Percentiles rank a stretch among this genome's conserved stretches.
Conservation (phyloP, 2,888 invertebrate genomes). For the Leucania comma region DNA sequence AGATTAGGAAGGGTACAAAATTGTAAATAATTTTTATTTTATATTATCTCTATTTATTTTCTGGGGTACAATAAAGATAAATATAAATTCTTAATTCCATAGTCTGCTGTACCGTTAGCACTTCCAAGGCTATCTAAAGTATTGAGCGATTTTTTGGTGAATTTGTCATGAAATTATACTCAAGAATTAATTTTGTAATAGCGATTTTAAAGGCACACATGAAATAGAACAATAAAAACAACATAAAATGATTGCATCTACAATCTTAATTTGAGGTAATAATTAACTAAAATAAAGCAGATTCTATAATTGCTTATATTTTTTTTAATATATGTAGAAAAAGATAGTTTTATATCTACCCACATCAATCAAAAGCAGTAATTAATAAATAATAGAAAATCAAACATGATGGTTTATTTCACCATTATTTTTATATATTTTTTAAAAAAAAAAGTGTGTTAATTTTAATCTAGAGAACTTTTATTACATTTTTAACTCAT, state of each 20-base stretch:
- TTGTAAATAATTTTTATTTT: background rate
- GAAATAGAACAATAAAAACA: constrained; percentile 1
- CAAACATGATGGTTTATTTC: too few species aligned
- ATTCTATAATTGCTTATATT: constrained; percentile 57
- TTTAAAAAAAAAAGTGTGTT: background rate
- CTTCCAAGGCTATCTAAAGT: background rate
- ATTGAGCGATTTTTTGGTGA: background rate
- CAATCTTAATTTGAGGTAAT: constrained; percentile 52
- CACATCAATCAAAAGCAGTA: constrained; percentile 3
- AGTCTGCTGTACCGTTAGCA: too few species aligned
- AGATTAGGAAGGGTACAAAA: background rate
- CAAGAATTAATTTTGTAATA: constrained; percentile 25
- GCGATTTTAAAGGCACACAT: background rate
- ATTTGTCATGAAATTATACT: constrained; percentile 7
- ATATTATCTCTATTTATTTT: background rate
- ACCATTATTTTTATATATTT: background rate
- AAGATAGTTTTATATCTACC: background rate
- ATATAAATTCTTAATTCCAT: background rate
- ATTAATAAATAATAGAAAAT: background rate
- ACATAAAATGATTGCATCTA: constrained; percentile 35
- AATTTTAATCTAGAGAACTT: background rate
- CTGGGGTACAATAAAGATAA: background rate
- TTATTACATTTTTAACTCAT: background rate
- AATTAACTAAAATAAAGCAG: constrained; percentile 47
- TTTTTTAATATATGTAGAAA: background rate